Conservation (phyloP, 2,113 vertebrate species). For the Apteryx owenii region DNA sequence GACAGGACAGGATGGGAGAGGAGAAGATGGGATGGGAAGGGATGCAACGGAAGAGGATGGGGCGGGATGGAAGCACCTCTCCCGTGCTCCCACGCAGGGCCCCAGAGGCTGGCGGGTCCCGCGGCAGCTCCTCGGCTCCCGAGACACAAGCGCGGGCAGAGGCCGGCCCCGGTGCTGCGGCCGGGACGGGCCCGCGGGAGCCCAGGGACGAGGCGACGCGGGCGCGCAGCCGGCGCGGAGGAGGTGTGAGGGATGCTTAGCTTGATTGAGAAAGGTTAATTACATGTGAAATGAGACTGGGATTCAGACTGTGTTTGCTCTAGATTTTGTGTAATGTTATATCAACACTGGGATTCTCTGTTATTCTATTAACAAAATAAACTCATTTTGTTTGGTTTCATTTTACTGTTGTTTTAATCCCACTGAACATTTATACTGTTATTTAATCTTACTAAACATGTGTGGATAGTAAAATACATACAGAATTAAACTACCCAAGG, state of each 20-base stretch:
- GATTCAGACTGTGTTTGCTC: slow-evolving; percentile 83
- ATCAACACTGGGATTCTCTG: slow-evolving; percentile 83
- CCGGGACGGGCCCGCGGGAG: no score
- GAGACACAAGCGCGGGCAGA: no score
- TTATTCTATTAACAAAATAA: slow-evolving; percentile 86
- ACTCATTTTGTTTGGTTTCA: slow-evolving; percentile 86
- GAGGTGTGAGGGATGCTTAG: slow-evolving; percentile 75
- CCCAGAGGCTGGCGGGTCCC: no score
- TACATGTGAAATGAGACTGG: slow-evolving; percentile 85
- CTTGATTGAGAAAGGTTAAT: slow-evolving; percentile 87
- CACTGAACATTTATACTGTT: slow-evolving; percentile 81
- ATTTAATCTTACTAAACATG: slow-evolving; percentile 84
- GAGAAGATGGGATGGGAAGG: background rate
- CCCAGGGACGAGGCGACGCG: background rate
- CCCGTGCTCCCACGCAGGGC: no score
- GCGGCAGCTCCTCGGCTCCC: no score
- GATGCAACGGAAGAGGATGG: background rate
- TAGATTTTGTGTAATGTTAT: slow-evolving; percentile 84
- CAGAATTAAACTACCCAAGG: slow-evolving; percentile 80
- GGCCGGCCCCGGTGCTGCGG: no score
- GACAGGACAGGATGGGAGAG: background rate
- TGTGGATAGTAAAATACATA: slow-evolving; percentile 81
- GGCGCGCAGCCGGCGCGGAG: slow-evolving; percentile 48
- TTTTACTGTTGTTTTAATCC: slow-evolving; percentile 85
- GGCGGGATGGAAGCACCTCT: no score